A percentile compares a stretch with the other conserved stretches of the same genome.
phyloP scores from a whole-genome alignment of 2,888 invertebrate species.

The Athalia circularis region DNA sequence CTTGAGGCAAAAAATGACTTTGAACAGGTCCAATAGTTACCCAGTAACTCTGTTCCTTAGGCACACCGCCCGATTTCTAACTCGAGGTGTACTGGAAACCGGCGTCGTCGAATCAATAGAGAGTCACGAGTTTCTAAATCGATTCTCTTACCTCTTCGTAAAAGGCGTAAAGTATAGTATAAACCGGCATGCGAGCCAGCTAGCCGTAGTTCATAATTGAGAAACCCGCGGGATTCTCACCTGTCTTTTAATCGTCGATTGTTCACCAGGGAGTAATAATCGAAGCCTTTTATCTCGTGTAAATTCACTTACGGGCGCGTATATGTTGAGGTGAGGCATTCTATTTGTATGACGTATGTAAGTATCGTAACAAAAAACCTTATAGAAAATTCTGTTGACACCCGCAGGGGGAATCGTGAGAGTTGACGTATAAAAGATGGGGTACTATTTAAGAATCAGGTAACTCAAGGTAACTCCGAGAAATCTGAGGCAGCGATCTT shows the following conservation, averaged over 20 bases:
- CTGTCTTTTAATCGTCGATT: slow-evolving; percentile 9
- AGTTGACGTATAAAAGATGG: neutral
- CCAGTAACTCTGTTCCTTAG: neutral
- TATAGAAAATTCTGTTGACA: neutral
- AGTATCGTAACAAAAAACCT: neutral
- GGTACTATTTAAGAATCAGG: slow-evolving; percentile 34
- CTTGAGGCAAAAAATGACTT: slow-evolving; percentile 31
- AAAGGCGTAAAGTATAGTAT: too few relatives aligned
- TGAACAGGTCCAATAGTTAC: slow-evolving; percentile 40
- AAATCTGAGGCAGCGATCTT: slow-evolving; percentile 43
- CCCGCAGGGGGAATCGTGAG: slow-evolving; percentile 5
- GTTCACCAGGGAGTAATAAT: neutral
- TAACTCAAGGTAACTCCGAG: slow-evolving; percentile 38
- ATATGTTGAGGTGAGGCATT: too few relatives aligned
- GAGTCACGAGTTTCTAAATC: slow-evolving; percentile 40
- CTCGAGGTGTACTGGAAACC: neutral
- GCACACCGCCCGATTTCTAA: slow-evolving; percentile 22
- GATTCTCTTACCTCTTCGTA: neutral
- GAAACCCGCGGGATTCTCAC: neutral
- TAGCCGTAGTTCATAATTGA: neutral
- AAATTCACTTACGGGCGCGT: too few relatives aligned
- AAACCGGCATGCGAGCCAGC: neutral
- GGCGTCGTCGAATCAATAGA: slow-evolving; percentile 30
- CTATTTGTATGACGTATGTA: neutral
- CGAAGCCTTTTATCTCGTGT: too few relatives aligned